A percentile compares a stretch with the other conserved stretches of the same genome.
Conservation (phyloP, 2,888 invertebrate genomes). For the Limnephilus lunatus region DNA sequence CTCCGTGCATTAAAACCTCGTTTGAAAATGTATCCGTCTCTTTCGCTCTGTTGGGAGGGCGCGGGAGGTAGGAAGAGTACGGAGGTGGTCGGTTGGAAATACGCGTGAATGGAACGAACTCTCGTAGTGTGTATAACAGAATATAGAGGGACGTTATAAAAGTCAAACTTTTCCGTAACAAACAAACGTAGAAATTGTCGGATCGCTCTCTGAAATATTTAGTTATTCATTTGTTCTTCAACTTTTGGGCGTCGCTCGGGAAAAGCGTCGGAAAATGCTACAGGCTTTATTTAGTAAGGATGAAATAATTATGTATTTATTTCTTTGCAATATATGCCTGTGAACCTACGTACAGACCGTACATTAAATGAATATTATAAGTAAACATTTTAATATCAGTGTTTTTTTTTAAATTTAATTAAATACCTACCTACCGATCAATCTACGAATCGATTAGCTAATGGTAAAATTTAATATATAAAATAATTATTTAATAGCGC, state of each 20-base stretch:
- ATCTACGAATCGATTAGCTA: too few species aligned
- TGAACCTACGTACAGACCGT: background rate
- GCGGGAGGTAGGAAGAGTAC: constrained; percentile 36
- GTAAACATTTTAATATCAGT: background rate
- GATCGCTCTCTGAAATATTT: constrained; percentile 47
- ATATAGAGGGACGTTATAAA: constrained; percentile 46
- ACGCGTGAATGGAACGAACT: constrained; percentile 38
- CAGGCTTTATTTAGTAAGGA: background rate
- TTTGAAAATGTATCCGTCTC: constrained; percentile 34
- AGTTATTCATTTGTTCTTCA: constrained; percentile 48
- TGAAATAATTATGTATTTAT: background rate
- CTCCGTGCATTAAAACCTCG: constrained; percentile 24
- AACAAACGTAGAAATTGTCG: constrained; percentile 49
- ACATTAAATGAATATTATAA: background rate
- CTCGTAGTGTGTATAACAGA: constrained; percentile 28
- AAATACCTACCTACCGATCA: too few species aligned
- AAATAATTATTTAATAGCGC: too few species aligned
- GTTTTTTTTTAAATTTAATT: too few species aligned
- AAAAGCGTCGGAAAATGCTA: constrained; percentile 14
- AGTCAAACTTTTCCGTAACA: constrained; percentile 48
- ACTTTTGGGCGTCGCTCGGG: constrained; percentile 29
- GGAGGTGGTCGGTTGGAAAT: background rate
- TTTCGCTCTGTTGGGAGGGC: constrained; percentile 38
- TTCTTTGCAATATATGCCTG: background rate
- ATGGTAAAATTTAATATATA: too few species aligned